These are phyloP conservation scores for Tolypeutes matacus DNA, from an alignment of 2,797 vertebrate genomes.

Conservation along the genomic window DNA sequence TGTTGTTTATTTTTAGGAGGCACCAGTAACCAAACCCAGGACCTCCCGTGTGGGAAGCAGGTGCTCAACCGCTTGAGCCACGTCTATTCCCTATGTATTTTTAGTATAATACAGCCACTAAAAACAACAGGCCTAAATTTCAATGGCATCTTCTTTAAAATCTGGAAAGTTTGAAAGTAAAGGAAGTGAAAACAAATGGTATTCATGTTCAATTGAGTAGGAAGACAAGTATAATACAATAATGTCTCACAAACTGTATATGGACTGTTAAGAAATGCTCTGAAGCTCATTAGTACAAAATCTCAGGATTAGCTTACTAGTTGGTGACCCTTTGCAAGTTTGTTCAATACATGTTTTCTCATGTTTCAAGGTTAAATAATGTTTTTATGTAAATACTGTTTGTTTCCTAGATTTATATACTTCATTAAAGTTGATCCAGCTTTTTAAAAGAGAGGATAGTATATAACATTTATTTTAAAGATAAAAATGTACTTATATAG, in stretches of 20 bases:
- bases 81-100: not conserved
- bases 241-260: not conserved
- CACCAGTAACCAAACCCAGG: too few relatives aligned
- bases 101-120: not conserved
- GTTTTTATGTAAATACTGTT: not conserved
- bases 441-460: constrained; percentile 22
- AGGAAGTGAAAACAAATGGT: not conserved
- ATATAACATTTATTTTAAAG: constrained; percentile 54
- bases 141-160: not conserved
- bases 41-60: too few relatives aligned
- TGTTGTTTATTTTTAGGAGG: too few relatives aligned
- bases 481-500: not conserved
- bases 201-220: not conserved
- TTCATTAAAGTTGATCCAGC: not conserved
- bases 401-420: not conserved
- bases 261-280: not conserved
- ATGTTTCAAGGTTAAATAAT: not conserved
- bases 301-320: not conserved
- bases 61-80: too few relatives aligned
- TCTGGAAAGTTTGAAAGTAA: not conserved
- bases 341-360: not conserved
- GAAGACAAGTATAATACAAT: not conserved
- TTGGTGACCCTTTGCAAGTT: not conserved
- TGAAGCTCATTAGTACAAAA: not conserved
- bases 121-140: not conserved